Conservation (phyloP, 2,797 vertebrate genomes). For the Sus cebifrons region DNA sequence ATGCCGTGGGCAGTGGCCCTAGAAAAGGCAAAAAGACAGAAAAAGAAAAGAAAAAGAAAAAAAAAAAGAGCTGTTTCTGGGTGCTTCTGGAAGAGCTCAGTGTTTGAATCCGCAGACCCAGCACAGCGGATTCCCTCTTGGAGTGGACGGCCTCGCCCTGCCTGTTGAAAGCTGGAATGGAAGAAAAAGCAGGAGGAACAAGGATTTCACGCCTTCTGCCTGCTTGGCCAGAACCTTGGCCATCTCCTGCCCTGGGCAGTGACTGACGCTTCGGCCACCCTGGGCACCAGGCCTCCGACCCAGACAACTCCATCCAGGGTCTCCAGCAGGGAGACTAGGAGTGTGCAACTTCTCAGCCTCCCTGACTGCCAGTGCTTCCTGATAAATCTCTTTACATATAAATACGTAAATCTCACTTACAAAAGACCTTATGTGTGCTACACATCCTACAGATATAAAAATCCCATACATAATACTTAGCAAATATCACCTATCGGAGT, state of each 20-base stretch:
- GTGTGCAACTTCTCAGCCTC: background rate
- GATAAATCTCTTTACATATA: background rate
- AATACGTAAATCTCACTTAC: background rate
- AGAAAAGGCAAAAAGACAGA: too few species aligned
- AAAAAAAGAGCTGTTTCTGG: too few species aligned
- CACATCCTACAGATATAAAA: background rate
- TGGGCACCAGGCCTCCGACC: too few species aligned
- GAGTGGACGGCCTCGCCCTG: fast-evolving
- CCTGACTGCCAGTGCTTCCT: too few species aligned
- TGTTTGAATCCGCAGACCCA: too few species aligned
- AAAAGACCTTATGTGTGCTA: background rate
- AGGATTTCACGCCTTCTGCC: too few species aligned
- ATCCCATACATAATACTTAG: background rate
- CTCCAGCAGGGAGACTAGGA: background rate
- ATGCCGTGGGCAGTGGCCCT: too few species aligned
- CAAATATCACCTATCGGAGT: background rate
- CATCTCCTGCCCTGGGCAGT: background rate
- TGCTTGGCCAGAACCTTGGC: fast-evolving
- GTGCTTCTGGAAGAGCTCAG: too few species aligned
- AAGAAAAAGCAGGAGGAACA: too few species aligned
- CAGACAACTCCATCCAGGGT: background rate
- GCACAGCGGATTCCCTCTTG: too few species aligned
- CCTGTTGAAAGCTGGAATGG: fast-evolving
- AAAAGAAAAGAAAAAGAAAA: too few species aligned
- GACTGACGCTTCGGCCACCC: fast-evolving